These are phyloP conservation scores for Congeria kusceri DNA, from an alignment of 2,888 invertebrate genomes.

Conservation along the genomic window DNA sequence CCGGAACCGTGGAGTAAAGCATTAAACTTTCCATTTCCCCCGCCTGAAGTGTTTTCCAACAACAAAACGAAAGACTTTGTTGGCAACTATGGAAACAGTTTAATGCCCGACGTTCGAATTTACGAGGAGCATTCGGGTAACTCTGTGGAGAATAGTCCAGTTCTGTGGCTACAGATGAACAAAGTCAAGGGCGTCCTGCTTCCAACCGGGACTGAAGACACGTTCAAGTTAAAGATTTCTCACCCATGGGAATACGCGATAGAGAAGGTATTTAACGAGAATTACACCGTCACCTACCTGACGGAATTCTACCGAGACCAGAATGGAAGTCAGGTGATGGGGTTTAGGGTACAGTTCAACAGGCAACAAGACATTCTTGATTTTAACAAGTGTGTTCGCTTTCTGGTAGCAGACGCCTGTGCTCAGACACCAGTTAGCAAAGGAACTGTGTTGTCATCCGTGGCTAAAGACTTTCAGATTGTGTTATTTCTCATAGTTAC, in stretches of 20 bases:
- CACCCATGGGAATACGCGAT: slow-evolving; percentile 59
- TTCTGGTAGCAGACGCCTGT: neutral
- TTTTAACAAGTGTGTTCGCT: slow-evolving; percentile 24
- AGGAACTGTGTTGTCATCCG: too few species aligned
- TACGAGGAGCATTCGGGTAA: neutral
- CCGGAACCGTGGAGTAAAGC: slow-evolving; percentile 49
- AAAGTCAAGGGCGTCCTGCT: slow-evolving; percentile 48
- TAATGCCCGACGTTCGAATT: slow-evolving; percentile 52
- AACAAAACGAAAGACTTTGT: slow-evolving; percentile 20
- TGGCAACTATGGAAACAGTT: slow-evolving; percentile 45
- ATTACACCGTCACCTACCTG: slow-evolving; percentile 10
- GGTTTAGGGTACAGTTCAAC: slow-evolving; percentile 24
- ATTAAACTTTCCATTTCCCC: neutral
- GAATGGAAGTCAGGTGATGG: neutral
- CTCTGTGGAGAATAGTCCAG: neutral
- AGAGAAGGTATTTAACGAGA: slow-evolving; percentile 22
- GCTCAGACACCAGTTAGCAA: too few species aligned
- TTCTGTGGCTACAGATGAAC: slow-evolving; percentile 43
- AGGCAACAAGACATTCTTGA: slow-evolving; percentile 2
- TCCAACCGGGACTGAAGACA: slow-evolving; percentile 17
- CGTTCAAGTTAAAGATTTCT: slow-evolving; percentile 39
- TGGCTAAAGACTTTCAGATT: too few species aligned
- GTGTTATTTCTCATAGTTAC: too few species aligned
- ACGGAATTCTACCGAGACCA: slow-evolving; percentile 23
- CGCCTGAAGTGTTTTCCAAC: slow-evolving; percentile 18